Conservation (phyloP, 2,113 vertebrate species). For the Catharus fuscescens region DNA sequence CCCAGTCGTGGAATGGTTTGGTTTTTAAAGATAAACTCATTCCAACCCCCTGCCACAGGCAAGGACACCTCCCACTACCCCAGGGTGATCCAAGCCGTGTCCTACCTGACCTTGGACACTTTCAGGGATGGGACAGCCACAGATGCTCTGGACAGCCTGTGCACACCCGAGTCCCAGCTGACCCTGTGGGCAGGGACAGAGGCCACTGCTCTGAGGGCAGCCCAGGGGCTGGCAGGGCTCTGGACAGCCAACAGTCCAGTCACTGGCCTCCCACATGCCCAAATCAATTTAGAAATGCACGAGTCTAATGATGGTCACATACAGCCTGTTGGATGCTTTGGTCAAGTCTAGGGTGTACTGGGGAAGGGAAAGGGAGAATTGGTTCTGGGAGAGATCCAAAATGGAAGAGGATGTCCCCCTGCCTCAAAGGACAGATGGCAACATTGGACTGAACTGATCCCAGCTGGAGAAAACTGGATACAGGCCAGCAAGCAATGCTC, state of each 20-base stretch:
- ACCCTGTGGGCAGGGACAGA: background rate
- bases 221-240: background rate
- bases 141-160: background rate
- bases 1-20: background rate
- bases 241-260: accelerated
- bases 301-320: accelerated
- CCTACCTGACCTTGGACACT: background rate
- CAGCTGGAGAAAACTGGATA: slow-evolving; percentile 58
- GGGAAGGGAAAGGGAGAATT: background rate
- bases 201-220: background rate
- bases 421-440: slow-evolving; percentile 59
- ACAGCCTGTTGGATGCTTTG: background rate
- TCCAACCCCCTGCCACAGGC: accelerated
- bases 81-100: background rate
- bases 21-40: too few relatives aligned
- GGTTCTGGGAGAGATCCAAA: background rate
- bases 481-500: slow-evolving; percentile 54
- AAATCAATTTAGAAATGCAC: accelerated
- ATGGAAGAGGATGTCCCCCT: slow-evolving; percentile 18
- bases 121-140: background rate
- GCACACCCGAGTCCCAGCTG: background rate
- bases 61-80: accelerated
- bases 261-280: background rate
- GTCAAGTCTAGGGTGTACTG: accelerated
- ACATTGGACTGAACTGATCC: slow-evolving; percentile 39